These are phyloP conservation scores for Marmota monax DNA, from an alignment of 2,113 vertebrate species.

Conservation along the genomic window DNA sequence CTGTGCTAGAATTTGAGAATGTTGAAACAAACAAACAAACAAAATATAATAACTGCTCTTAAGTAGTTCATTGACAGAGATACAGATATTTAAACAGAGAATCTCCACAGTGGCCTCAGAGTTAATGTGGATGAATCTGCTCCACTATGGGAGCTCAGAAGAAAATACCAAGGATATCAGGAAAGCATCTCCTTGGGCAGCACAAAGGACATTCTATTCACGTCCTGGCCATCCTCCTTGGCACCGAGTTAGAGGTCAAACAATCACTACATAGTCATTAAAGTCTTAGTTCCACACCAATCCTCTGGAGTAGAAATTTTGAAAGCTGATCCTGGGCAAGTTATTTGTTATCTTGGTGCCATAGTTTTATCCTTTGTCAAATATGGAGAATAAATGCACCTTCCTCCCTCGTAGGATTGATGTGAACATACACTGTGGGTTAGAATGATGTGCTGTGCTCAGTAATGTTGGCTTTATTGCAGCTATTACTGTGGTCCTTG, in stretches of 20 bases:
- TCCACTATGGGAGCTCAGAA: not conserved
- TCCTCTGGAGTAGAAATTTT: not conserved
- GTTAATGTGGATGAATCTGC: not conserved
- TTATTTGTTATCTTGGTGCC: not conserved
- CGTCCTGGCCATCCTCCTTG: not conserved
- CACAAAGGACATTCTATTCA: not conserved
- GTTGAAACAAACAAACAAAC: not conserved
- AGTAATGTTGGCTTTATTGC: not conserved
- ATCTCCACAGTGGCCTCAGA: not conserved
- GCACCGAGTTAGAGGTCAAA: not conserved
- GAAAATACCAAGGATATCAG: not conserved
- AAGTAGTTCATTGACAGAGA: not conserved
- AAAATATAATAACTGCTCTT: not conserved
- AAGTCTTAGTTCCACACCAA: not conserved
- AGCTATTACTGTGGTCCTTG: not conserved
- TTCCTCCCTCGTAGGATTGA: not conserved
- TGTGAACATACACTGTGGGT: not conserved
- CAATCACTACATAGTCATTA: not conserved
- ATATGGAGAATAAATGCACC: not conserved
- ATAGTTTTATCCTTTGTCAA: not conserved
- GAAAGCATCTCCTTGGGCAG: not conserved
- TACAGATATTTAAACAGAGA: not conserved
- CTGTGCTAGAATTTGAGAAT: slow-evolving; percentile 2
- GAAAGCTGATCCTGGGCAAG: not conserved
- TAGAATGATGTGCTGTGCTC: not conserved